A percentile compares a stretch with the other conserved stretches of the same genome.
Evolutionary conservation across 2,113 vertebrate species (phyloP).

Genomic region (Myotis davidii): DNA sequence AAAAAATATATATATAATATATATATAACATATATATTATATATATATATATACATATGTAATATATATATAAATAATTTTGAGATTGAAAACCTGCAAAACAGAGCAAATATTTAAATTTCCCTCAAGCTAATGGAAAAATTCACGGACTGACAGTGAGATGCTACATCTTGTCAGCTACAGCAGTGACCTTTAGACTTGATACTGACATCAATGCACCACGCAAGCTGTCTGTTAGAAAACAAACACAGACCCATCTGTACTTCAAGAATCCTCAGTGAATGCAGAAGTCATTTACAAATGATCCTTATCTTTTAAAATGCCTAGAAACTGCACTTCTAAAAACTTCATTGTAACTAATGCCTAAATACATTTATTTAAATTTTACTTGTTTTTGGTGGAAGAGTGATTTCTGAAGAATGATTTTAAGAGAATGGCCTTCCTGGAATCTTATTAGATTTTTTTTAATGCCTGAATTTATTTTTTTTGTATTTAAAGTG

Average conservation of each 20-base stretch:
- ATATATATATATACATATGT: neutral
- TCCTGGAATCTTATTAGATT: neutral
- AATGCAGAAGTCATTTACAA: neutral
- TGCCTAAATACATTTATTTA: neutral
- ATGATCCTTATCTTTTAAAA: neutral
- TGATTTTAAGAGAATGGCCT: neutral
- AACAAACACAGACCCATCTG: neutral
- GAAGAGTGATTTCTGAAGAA: neutral
- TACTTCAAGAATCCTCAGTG: neutral
- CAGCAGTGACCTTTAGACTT: slow-evolving; percentile 5
- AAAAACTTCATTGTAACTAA: slow-evolving; percentile 22
- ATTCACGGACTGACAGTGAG: slow-evolving; percentile 23
- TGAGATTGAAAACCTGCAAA: slow-evolving; percentile 45
- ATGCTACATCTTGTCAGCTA: slow-evolving; percentile 36
- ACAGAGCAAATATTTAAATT: slow-evolving; percentile 43
- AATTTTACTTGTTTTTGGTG: neutral
- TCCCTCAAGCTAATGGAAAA: slow-evolving; percentile 50
- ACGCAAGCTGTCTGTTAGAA: slow-evolving; percentile 30
- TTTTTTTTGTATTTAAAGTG: neutral
- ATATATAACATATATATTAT: too few species aligned
- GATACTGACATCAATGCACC: neutral
- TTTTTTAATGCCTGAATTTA: neutral
- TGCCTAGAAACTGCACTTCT: neutral
- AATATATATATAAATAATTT: neutral
- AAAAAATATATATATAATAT: neutral